phyloP scores from a whole-genome alignment of 37 sponge, comb jelly and placozoan genomes.

The Amphimedon queenslandica region DNA sequence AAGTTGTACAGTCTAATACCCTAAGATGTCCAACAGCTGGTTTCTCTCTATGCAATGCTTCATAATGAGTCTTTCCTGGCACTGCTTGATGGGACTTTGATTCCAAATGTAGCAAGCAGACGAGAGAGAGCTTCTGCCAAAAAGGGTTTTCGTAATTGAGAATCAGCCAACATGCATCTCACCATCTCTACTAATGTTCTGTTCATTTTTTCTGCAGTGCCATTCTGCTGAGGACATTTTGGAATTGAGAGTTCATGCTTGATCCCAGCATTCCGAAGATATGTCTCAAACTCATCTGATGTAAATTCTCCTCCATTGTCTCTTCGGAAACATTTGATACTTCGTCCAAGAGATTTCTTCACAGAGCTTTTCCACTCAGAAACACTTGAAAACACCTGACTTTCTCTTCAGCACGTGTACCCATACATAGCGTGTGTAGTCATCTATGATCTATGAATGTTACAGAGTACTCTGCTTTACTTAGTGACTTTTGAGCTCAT shows the following conservation, averaged over 20 bases:
- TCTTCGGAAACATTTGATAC: constrained; percentile 8
- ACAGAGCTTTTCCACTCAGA: constrained; percentile 35
- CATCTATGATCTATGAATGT: constrained; percentile 21
- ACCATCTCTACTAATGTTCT: constrained; percentile 29
- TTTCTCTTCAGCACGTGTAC: constrained; percentile 16
- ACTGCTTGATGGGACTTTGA: constrained; percentile 21
- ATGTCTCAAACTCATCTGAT: constrained; percentile 15
- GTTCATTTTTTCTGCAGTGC: constrained; percentile 27
- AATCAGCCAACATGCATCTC: constrained; percentile 27
- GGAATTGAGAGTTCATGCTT: constrained; percentile 24
- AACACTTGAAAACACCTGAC: constrained; percentile 9
- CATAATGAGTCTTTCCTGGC: constrained; percentile 21
- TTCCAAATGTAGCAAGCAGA: constrained; percentile 16
- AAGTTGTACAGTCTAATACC: constrained; percentile 20
- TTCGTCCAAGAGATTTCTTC: constrained; percentile 9
- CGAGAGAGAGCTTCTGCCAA: constrained; percentile 32
- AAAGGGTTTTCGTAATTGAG: constrained; percentile 13
- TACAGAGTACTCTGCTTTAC: constrained; percentile 17
- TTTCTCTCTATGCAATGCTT: constrained; percentile 12
- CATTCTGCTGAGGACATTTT: constrained; percentile 22
- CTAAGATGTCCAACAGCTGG: constrained; percentile 20
- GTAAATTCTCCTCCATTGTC: constrained; percentile 31
- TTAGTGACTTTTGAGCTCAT: constrained; percentile 8
- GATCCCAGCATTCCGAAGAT: constrained; percentile 12
- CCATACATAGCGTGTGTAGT: constrained; percentile 21